phyloP scores from a whole-genome alignment of 2,888 invertebrate genomes.

The Oeneis ivallda region DNA sequence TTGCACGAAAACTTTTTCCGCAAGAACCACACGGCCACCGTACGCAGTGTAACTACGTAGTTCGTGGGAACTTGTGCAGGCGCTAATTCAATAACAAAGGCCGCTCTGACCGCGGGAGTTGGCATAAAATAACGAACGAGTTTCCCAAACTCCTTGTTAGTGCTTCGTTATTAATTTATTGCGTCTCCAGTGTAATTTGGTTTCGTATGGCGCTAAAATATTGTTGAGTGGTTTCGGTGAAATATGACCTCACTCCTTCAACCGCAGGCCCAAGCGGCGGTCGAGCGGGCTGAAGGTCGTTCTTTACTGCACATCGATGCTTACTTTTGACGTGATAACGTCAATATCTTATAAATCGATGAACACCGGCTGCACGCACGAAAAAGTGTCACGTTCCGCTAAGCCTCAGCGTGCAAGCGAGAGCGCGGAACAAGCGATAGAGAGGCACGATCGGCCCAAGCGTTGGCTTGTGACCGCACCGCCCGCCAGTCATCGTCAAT shows the following conservation, averaged over 20 bases:
- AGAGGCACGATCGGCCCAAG: too few species aligned
- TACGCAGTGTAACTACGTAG: not conserved
- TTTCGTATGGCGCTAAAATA: constrained; percentile 10
- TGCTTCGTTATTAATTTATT: constrained; percentile 60
- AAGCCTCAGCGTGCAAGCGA: too few species aligned
- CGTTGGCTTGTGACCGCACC: too few species aligned
- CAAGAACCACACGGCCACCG: constrained; percentile 17
- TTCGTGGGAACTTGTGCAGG: constrained; percentile 54
- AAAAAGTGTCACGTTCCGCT: too few species aligned
- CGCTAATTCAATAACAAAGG: constrained; percentile 70
- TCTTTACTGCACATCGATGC: too few species aligned
- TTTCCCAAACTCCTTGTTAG: constrained; percentile 66
- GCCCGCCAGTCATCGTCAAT: too few species aligned
- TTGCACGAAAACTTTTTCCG: constrained; percentile 14
- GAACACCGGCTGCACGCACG: too few species aligned
- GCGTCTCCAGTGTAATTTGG: constrained; percentile 34
- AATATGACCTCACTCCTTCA: not conserved
- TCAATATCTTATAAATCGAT: too few species aligned
- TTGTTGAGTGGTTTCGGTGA: not conserved
- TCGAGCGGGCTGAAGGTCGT: too few species aligned
- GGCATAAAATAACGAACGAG: constrained; percentile 58
- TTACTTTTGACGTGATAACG: too few species aligned
- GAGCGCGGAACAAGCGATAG: too few species aligned
- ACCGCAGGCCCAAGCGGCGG: not conserved
- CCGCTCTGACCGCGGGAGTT: constrained; percentile 48